phyloP scores from a whole-genome alignment of 2,797 vertebrate genomes.

The Orientallactaga sibirica region DNA sequence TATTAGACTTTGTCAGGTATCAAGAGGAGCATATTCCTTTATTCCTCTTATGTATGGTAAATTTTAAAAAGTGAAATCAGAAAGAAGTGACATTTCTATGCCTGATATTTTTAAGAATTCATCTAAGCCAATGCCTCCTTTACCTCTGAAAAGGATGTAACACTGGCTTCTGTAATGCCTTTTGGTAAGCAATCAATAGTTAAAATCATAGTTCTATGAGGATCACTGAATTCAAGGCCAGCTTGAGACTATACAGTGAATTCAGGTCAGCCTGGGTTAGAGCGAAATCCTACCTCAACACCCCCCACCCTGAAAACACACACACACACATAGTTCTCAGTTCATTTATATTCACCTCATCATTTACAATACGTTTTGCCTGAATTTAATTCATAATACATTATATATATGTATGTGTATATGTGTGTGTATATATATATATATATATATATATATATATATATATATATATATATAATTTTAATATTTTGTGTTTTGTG shows the following conservation, averaged over 20 bases:
- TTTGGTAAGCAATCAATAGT: slow-evolving; percentile 21
- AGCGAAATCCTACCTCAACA: too few species aligned
- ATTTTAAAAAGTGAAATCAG: slow-evolving; percentile 5
- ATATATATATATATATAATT: neutral
- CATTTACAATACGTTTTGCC: neutral
- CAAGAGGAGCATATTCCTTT: neutral
- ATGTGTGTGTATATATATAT: too few species aligned
- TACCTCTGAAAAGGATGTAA: slow-evolving; percentile 10
- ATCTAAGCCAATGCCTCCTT: neutral
- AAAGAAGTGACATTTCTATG: neutral
- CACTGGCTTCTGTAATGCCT: neutral
- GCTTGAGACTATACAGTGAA: too few species aligned
- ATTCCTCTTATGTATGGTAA: neutral
- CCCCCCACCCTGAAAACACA: too few species aligned
- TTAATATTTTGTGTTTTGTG: slow-evolving; percentile 21
- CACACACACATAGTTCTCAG: neutral
- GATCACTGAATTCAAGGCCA: too few species aligned
- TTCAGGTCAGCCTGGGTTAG: too few species aligned
- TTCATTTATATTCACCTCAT: slow-evolving; percentile 25
- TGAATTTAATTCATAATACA: neutral
- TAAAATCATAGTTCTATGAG: neutral
- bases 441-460: too few species aligned
- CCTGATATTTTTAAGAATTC: slow-evolving; percentile 25
- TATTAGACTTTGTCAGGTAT: neutral
- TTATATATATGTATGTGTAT: too few species aligned